Conservation (phyloP, 2,888 invertebrate species). For the Tachina lurida region DNA sequence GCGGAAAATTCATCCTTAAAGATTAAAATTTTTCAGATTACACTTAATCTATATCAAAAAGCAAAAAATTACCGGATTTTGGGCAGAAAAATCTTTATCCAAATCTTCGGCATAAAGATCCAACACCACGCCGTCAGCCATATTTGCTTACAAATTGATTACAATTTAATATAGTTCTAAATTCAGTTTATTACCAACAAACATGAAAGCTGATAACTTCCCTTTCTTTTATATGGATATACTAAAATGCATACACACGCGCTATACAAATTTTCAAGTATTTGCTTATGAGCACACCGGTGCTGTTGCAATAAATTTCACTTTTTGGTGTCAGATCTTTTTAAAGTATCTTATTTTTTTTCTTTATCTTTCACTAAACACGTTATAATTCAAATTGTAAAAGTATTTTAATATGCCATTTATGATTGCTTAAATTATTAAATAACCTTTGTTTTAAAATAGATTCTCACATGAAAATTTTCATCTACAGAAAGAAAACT, state of each 20-base stretch:
- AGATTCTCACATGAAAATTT: slow-evolving; percentile 49
- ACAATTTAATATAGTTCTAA: slow-evolving; percentile 12
- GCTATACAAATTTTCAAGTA: slow-evolving; percentile 30
- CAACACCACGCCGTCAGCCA: slow-evolving; percentile 98
- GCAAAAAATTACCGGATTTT: slow-evolving; percentile 85
- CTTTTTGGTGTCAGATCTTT: slow-evolving; percentile 7
- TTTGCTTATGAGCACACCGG: slow-evolving; percentile 59
- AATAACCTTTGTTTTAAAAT: slow-evolving; percentile 5
- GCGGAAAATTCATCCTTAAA: slow-evolving; percentile 82
- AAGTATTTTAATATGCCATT: slow-evolving; percentile 11
- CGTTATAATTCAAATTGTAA: neutral
- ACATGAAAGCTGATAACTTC: slow-evolving; percentile 1
- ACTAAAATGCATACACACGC: slow-evolving; percentile 48
- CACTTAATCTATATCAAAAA: neutral
- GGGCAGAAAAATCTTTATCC: slow-evolving; percentile 94
- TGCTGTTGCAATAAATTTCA: slow-evolving; percentile 30
- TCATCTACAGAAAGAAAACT: slow-evolving; percentile 61
- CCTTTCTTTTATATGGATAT: neutral
- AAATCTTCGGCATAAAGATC: slow-evolving; percentile 98
- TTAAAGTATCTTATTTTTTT: neutral
- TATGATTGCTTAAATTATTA: slow-evolving; percentile 3
- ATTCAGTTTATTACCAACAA: slow-evolving; percentile 8
- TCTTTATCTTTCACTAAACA: neutral
- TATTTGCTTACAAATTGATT: slow-evolving; percentile 83
- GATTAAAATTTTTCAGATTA: neutral